Percentiles rank a stretch among this genome's conserved stretches.
phyloP scores from a whole-genome alignment of 2,888 invertebrate genomes.

The Sussaba pulchella region DNA sequence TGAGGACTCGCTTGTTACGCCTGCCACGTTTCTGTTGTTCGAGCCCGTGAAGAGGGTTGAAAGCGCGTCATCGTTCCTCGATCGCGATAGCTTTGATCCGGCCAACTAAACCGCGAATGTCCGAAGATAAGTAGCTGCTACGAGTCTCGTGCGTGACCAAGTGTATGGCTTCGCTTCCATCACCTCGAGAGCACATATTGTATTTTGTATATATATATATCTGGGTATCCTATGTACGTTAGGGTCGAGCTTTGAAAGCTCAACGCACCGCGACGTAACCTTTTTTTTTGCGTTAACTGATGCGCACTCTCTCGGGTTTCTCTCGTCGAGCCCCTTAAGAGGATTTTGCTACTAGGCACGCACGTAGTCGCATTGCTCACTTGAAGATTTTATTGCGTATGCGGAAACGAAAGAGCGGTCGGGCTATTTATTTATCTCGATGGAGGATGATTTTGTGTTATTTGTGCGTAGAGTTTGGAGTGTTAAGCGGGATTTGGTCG shows the following conservation, averaged over 20 bases:
- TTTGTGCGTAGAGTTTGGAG: background rate
- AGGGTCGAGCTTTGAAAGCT: constrained; percentile 43
- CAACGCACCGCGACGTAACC: constrained; percentile 30
- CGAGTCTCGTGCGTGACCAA: constrained; percentile 74
- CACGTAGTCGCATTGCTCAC: constrained; percentile 47
- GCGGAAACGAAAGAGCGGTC: constrained; percentile 25
- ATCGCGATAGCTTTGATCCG: constrained; percentile 69
- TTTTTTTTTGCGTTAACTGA: constrained; percentile 37
- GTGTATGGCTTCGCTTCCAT: constrained; percentile 67
- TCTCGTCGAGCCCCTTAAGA: constrained; percentile 26
- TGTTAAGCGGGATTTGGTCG: constrained; percentile 16
- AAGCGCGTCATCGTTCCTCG: constrained; percentile 59
- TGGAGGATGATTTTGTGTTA: too few relatives aligned
- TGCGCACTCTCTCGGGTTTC: constrained; percentile 64
- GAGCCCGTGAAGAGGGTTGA: constrained; percentile 34
- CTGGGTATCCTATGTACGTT: too few relatives aligned
- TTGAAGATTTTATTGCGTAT: constrained; percentile 40
- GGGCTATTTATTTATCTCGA: too few relatives aligned
- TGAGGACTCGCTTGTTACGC: constrained; percentile 59
- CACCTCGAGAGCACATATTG: constrained; percentile 53
- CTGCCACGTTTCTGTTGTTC: constrained; percentile 53
- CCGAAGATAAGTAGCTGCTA: constrained; percentile 29
- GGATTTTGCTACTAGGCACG: constrained; percentile 38
- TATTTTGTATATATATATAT: too few relatives aligned
- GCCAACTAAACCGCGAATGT: constrained; percentile 1